Percentiles rank a stretch among this genome's conserved stretches.
These are phyloP conservation scores for Montipora capricornis DNA, from an alignment of 64 coral and sea anemone genomes.

Conservation along the genomic window DNA sequence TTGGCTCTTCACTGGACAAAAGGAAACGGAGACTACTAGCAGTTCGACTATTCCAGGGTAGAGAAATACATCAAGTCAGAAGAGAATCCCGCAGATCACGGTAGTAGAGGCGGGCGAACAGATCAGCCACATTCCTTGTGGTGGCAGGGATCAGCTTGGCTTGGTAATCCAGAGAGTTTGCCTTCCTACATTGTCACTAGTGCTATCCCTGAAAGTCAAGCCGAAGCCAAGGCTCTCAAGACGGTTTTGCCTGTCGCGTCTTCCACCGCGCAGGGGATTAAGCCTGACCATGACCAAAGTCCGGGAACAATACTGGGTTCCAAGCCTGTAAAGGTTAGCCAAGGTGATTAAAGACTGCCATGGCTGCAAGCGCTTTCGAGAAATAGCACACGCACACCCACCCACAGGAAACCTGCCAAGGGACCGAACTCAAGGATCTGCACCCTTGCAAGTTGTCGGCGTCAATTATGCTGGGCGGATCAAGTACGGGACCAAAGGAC, in stretches of 20 bases:
- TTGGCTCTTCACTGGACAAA: not conserved
- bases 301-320: constrained; percentile 35
- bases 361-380: constrained; percentile 37
- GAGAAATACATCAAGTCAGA: not conserved
- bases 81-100: constrained; percentile 32
- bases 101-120: constrained; percentile 16
- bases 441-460: no score
- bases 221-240: constrained; percentile 42
- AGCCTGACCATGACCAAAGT: constrained; percentile 13
- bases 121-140: constrained; percentile 19
- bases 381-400: not conserved
- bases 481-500: not conserved
- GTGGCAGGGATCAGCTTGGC: constrained; percentile 41
- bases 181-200: constrained; percentile 18
- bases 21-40: not conserved
- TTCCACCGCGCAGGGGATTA: constrained; percentile 59
- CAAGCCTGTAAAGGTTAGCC: constrained; percentile 2
- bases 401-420: not conserved
- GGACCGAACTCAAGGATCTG: no score
- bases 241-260: constrained; percentile 47
- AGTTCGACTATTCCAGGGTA: not conserved
- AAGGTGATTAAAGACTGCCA: not conserved
- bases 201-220: constrained; percentile 34
- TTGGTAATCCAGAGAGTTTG: constrained; percentile 25
- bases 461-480: not conserved